A percentile compares a stretch with the other conserved stretches of the same genome.
Evolutionary conservation across 2,113 vertebrate genomes (phyloP).

Genomic region (Burhinus bistriatus): DNA sequence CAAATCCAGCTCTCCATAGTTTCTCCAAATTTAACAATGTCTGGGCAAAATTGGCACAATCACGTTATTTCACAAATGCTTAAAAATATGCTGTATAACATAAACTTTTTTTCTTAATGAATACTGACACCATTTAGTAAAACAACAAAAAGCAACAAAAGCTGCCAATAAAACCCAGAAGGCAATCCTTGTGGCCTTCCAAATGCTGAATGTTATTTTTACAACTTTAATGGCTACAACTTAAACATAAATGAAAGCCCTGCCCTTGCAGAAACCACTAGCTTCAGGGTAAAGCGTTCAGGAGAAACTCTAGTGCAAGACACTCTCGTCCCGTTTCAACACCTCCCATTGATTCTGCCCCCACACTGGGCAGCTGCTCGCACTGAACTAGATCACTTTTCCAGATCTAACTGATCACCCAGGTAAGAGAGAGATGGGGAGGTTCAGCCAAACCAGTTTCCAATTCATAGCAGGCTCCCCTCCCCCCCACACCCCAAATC

Average conservation of each 20-base stretch:
- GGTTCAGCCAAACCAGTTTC: background rate
- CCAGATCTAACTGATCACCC: background rate
- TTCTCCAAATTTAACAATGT: background rate
- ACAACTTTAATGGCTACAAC: background rate
- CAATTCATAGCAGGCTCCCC: background rate
- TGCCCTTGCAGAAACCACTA: background rate
- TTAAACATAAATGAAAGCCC: background rate
- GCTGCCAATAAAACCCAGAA: background rate
- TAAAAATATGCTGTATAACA: background rate
- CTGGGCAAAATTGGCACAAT: background rate
- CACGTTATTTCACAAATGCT: background rate
- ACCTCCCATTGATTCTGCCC: background rate
- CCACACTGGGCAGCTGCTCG: background rate
- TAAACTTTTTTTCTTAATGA: background rate
- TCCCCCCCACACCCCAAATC: accelerated
- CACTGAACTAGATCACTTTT: background rate
- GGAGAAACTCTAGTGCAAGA: background rate
- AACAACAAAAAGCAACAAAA: background rate
- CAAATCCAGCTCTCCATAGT: background rate
- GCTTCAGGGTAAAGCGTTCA: background rate
- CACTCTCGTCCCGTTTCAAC: background rate
- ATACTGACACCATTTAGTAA: background rate
- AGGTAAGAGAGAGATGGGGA: background rate
- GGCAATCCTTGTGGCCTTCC: background rate
- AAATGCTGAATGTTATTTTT: background rate